Evolutionary conservation across 1,140 invertebrate species (phyloP).

Genomic region (Drosophila asahinai): DNA sequence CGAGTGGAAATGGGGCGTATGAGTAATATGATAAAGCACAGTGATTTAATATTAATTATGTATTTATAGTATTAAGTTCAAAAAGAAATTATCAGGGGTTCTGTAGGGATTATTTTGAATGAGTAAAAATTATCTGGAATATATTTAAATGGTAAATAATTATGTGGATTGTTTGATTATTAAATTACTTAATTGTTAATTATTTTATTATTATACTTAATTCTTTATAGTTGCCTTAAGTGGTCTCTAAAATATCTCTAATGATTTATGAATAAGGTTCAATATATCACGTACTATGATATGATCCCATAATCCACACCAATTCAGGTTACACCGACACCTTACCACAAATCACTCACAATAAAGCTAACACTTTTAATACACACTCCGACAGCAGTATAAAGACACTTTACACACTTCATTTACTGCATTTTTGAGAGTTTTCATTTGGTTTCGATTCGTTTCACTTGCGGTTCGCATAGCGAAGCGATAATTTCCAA

Average conservation of each 20-base stretch:
- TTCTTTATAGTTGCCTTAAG: too few relatives aligned
- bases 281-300: background rate
- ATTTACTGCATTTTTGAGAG: constrained; percentile 43
- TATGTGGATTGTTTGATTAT: too few relatives aligned
- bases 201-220: too few relatives aligned
- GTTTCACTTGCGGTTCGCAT: constrained; percentile 49
- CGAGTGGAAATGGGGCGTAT: constrained; percentile 33
- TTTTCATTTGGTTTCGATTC: constrained; percentile 30
- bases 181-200: too few relatives aligned
- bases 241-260: too few relatives aligned
- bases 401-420: constrained; percentile 41
- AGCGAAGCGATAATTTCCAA: constrained; percentile 47
- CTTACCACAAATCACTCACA: constrained; percentile 15
- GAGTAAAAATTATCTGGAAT: too few relatives aligned
- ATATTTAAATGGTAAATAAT: too few relatives aligned
- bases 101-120: too few relatives aligned
- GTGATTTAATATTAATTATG: background rate
- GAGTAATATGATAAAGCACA: constrained; percentile 15
- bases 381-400: constrained; percentile 4
- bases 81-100: too few relatives aligned
- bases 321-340: background rate
- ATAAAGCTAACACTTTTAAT: constrained; percentile 32
- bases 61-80: too few relatives aligned
- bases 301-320: background rate
- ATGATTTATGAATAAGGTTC: too few relatives aligned